Base-by-base conservation (phyloP, 1,140 invertebrate species). In the Eciton burchellii region DNA sequence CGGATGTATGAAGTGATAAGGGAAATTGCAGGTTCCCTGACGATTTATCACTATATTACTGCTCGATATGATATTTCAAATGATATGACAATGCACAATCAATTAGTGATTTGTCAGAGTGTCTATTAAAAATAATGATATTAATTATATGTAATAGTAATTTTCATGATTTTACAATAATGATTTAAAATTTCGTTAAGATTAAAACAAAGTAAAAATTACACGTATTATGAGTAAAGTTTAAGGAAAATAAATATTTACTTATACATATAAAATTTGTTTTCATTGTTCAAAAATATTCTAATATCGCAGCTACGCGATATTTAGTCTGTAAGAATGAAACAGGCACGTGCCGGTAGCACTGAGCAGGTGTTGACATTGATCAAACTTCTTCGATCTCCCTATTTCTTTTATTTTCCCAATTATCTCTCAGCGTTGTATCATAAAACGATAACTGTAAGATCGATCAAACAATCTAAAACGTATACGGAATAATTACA, bases 301-400 rank as follows among this genome's bases (percentile, higher is more conserved):
- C 26, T 24, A 35, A 12, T 11, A 3, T 76, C 26, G 49, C 19
- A 19, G 60, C 63, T 49, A 63, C 26, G 5, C 59, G 59, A 49
- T n/a, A n/a, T 79, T 54, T 29, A 59, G 62, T 43, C 63, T 70
- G 54, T 29, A 43, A 72, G 57, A 19, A 70, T 24, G 82, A 74
- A 65, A 77, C 81, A 59, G 21, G 73, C 59, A 72, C 70, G 70
- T 52, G 70, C 52, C 70, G 14, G 29, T 14, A 41, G 41, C 70
- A 21, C 41, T 56, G 43, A 26, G 47, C 73, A 77, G 65, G 68
- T 83, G 82, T 70, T 81, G 86, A 88, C 41, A 59, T 84, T 81
- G 63, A 81, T 14, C 47, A 76, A 88, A 86, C 76, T 86, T 82
- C 60, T 52, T 35, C 65, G 35, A 35, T 35, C 62, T 47, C 82